These are phyloP conservation scores for Tragelaphus strepsiceros DNA, from an alignment of 2,113 vertebrate species.

Conservation along the genomic window DNA sequence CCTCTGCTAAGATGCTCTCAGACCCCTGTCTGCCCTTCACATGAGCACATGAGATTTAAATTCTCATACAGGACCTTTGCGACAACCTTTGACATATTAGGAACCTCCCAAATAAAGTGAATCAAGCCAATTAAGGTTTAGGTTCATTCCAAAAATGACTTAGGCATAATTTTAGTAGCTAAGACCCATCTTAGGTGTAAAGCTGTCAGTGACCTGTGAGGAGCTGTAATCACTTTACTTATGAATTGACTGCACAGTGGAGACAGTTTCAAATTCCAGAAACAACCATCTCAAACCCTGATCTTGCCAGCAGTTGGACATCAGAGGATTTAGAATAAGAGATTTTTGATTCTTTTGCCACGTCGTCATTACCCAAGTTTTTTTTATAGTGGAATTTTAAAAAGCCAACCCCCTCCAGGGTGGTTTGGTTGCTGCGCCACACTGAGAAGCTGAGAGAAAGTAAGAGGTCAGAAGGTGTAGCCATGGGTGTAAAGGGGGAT, in stretches of 20 bases:
- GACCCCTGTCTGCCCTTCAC: not conserved
- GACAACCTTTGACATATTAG: not conserved
- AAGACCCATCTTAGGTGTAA: not conserved
- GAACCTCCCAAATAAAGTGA: not conserved
- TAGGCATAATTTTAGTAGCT: not conserved
- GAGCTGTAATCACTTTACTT: constrained; percentile 26
- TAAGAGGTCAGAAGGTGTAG: constrained; percentile 41
- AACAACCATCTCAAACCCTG: not conserved
- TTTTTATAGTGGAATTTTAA: constrained; percentile 23
- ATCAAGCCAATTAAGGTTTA: not conserved
- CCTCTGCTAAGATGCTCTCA: not conserved
- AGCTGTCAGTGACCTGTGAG: not conserved
- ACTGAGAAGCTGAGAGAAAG: constrained; percentile 45
- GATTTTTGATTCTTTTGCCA: constrained; percentile 1
- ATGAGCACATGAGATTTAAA: not conserved
- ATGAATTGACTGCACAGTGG: not conserved
- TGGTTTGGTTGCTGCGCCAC: constrained; percentile 29
- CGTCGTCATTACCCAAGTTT: not conserved
- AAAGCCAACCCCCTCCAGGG: not conserved
- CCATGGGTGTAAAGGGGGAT: not conserved
- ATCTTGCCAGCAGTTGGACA: not conserved
- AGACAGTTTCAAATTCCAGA: constrained; percentile 9
- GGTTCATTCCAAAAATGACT: constrained; percentile 23
- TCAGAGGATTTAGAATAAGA: not conserved
- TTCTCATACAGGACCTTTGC: not conserved